A percentile compares a stretch with the other conserved stretches of the same genome.
phyloP scores from a whole-genome alignment of 1,140 invertebrate species.

The Saxidomus purpurata region DNA sequence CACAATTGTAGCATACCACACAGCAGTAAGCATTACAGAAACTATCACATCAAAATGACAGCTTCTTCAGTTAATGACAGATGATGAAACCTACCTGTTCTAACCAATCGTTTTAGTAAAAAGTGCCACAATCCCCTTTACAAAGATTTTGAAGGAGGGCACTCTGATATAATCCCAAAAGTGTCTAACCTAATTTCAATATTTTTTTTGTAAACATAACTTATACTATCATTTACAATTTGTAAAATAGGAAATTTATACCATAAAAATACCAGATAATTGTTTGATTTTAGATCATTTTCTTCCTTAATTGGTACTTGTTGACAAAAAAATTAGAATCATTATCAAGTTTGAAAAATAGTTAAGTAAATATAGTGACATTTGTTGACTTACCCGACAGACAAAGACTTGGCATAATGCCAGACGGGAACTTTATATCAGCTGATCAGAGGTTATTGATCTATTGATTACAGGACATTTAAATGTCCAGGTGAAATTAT shows the following conservation, averaged over 20 bases:
- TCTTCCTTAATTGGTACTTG: conserved; percentile 17
- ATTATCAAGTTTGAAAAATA: conserved; percentile 22
- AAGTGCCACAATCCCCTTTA: no score
- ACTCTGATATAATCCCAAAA: no score
- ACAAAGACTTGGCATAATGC: conserved; percentile 60
- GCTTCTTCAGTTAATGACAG: no score
- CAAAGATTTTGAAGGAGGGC: no score
- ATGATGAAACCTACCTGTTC: no score
- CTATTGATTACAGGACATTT: conserved; percentile 42
- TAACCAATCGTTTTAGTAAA: no score
- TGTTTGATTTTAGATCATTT: neutral
- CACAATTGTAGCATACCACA: no score
- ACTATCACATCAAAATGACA: no score
- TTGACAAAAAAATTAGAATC: neutral
- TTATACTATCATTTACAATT: no score
- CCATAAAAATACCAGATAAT: neutral
- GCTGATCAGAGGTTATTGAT: conserved; percentile 57
- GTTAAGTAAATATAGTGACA: conserved; percentile 28
- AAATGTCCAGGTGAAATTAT: conserved; percentile 38
- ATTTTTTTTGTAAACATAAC: no score
- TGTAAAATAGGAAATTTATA: neutral
- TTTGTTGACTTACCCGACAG: neutral
- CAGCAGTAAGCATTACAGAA: no score
- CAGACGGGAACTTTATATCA: conserved; percentile 43
- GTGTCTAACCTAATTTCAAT: no score